Percentiles rank a stretch among this genome's conserved stretches.
Conservation (phyloP, 2,113 vertebrate genomes). For the Salvelinus namaycush region DNA sequence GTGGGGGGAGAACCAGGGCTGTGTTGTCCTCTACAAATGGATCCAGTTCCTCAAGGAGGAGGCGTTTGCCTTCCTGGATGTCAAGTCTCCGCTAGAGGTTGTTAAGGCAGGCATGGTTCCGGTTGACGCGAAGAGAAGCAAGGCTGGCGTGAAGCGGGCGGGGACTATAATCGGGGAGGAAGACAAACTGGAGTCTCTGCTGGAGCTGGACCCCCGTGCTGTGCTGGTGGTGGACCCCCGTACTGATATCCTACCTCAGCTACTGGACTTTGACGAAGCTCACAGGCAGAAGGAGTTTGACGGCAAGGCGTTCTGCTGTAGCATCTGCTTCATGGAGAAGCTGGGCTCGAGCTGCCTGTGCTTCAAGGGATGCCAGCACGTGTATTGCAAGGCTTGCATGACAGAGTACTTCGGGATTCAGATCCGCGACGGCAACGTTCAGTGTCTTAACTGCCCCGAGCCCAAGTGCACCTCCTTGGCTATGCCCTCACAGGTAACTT, state of each 20-base stretch:
- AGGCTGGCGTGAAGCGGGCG: slow-evolving; percentile 37
- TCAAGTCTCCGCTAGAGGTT: slow-evolving; percentile 86
- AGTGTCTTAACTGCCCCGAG: slow-evolving; percentile 93
- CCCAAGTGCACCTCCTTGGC: slow-evolving; percentile 88
- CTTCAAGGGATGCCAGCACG: slow-evolving; percentile 89
- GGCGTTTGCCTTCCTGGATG: slow-evolving; percentile 81
- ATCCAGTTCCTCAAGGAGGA: slow-evolving; percentile 97
- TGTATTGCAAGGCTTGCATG: slow-evolving; percentile 91
- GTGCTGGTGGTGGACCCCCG: slow-evolving; percentile 82
- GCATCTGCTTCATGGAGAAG: slow-evolving; percentile 92
- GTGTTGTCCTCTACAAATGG: slow-evolving; percentile 92
- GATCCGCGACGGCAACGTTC: slow-evolving; percentile 94
- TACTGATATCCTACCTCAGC: slow-evolving; percentile 81
- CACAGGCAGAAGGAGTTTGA: slow-evolving; percentile 89
- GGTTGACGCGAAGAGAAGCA: slow-evolving; percentile 45
- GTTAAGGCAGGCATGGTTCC: slow-evolving; percentile 56
- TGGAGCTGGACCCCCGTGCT: slow-evolving; percentile 75
- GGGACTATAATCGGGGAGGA: slow-evolving; percentile 25
- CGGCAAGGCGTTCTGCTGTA: slow-evolving; percentile 83
- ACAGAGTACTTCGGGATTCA: slow-evolving; percentile 94
- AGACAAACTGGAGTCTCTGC: slow-evolving; percentile 19
- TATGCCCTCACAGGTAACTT: slow-evolving; percentile 88
- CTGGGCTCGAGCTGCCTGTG: slow-evolving; percentile 84
- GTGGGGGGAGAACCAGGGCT: slow-evolving; percentile 88
- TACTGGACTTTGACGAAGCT: slow-evolving; percentile 90